Evolutionary conservation across 1,140 invertebrate genomes (phyloP).

Genomic region (Pseudomyrmex flavicornis): DNA sequence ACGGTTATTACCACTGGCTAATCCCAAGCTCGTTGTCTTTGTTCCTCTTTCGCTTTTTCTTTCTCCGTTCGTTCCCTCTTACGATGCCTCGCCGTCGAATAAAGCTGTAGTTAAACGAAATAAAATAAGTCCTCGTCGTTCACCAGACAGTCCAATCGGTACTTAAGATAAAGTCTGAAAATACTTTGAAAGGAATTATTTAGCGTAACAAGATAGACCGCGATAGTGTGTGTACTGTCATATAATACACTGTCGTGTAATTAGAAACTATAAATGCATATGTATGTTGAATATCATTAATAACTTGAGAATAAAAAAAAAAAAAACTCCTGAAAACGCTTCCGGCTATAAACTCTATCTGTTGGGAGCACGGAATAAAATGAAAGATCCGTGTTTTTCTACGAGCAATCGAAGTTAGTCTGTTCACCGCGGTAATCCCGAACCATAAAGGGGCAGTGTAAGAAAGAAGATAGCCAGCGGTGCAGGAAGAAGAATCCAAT

Average conservation of each 20-base stretch:
- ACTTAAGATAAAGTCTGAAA: conserved; percentile 55
- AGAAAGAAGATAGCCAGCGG: conserved; percentile 33
- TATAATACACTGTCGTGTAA: too few species aligned
- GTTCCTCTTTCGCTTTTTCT: conserved; percentile 51
- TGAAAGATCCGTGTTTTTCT: conserved; percentile 60
- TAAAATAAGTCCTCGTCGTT: conserved; percentile 68
- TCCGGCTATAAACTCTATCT: conserved; percentile 47
- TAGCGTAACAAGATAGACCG: conserved; percentile 12
- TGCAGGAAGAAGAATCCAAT: conserved; percentile 74
- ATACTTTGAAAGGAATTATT: conserved; percentile 21
- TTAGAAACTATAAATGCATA: neutral
- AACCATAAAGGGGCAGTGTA: conserved; percentile 32
- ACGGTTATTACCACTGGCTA: conserved; percentile 75
- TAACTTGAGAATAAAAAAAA: conserved; percentile 1
- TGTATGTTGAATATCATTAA: conserved; percentile 1
- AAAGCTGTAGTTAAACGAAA: conserved; percentile 56
- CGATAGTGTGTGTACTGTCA: too few species aligned
- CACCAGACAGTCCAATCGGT: conserved; percentile 59
- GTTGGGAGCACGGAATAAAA: conserved; percentile 44
- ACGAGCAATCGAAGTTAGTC: conserved; percentile 57
- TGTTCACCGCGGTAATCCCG: conserved; percentile 65
- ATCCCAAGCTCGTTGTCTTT: conserved; percentile 71
- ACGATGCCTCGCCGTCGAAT: conserved; percentile 24
- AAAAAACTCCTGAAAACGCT: neutral
- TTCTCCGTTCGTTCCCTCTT: conserved; percentile 11